Evolutionary conservation across 2,113 vertebrate genomes (phyloP), one percentile per base, ranked within the genome.

Genomic region (Catharus minimus): DNA sequence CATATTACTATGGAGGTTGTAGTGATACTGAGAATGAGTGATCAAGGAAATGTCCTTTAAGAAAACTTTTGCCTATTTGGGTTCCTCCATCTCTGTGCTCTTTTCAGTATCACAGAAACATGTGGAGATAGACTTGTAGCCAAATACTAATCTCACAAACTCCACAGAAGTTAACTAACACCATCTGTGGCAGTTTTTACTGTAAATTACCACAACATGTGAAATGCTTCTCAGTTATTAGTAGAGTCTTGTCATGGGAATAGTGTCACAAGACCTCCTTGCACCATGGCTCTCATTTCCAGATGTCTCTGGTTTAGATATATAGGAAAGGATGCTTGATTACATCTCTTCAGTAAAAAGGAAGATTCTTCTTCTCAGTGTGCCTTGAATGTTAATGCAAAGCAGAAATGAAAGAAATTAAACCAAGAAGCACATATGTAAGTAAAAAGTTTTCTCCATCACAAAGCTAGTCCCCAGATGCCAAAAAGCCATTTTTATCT

Each of bases 121-220:
- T n/a, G 62, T 27, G 62, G 81, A 65, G 27, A 65, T 46, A 30
- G 55, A 82, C 56, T 68, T 81, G 41, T 52, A 84, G 74, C 86
- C 86, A 93, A 94, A 69, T 33, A 93, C 62, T 87, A 80, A 80
- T 91, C 73, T 80, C 71, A 38, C 55, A 89, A 93, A 82, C 52
- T 49, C 72, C 27, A 62, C 77, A 85, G 77, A 90, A 43, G 41
- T 68, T 91, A 92, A 86, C 80, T 73, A 86, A 87, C 50, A 93
- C 83, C 93, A 84, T 94, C 92, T 93, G 88, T 84, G 81, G 62
- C 38, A 90, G 58, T 82, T 94, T 87, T 90, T 89, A 62, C 74
- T 84, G 81, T 39, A 95, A 72, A 95, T 94, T 83, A 44, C 56
- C 43, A 58, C 79, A 82, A 56, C 32, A 69, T 82, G 62, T 84